Conservation (phyloP, 2,113 vertebrate species). For the Cinclus mexicanus region DNA sequence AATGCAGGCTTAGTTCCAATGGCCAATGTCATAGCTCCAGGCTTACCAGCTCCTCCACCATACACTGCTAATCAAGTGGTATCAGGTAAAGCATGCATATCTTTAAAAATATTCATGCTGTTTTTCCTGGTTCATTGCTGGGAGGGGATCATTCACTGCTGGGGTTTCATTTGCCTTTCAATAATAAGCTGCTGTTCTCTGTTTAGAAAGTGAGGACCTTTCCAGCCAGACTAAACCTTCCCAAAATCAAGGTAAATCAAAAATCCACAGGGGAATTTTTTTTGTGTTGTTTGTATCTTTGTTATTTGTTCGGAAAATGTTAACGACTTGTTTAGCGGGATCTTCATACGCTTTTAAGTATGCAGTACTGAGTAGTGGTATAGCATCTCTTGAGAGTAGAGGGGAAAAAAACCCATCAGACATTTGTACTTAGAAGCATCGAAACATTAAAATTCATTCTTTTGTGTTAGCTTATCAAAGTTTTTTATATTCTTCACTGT, state of each 20-base stretch:
- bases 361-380: neutral
- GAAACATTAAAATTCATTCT: neutral
- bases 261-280: neutral
- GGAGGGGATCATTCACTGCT: neutral
- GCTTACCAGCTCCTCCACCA: constrained; percentile 84
- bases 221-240: constrained; percentile 73
- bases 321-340: neutral
- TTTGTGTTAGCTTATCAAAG: neutral
- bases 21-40: constrained; percentile 89
- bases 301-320: neutral
- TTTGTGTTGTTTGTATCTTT: neutral
- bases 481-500: neutral
- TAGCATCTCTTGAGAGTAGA: neutral
- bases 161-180: constrained; percentile 12
- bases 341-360: neutral
- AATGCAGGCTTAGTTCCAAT: constrained; percentile 91
- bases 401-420: neutral
- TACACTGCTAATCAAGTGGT: constrained; percentile 84
- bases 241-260: constrained; percentile 77
- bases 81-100: constrained; percentile 82
- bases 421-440: neutral
- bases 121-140: neutral
- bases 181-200: constrained; percentile 46
- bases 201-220: constrained; percentile 78
- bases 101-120: neutral